Percentiles rank a stretch among this genome's conserved stretches.
Conservation (phyloP, 2,113 vertebrate genomes). For the Rana temporaria region DNA sequence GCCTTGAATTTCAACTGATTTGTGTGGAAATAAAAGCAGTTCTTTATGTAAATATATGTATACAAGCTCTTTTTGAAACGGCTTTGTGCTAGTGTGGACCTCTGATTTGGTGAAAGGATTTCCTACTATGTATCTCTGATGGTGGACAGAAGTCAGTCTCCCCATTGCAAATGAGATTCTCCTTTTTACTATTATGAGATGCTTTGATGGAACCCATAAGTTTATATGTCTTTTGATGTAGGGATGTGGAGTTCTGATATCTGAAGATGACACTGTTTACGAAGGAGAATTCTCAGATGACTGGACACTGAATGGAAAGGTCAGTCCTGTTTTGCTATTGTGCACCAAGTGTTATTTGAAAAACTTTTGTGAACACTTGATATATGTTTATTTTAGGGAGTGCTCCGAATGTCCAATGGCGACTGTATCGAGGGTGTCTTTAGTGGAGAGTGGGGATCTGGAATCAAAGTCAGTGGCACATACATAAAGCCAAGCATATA, state of each 20-base stretch:
- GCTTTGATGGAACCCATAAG: too few species aligned
- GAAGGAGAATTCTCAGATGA: constrained; percentile 97
- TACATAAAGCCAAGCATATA: constrained; percentile 93
- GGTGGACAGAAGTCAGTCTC: too few species aligned
- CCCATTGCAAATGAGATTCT: too few species aligned
- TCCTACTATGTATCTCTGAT: too few species aligned
- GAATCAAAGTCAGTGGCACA: constrained; percentile 91
- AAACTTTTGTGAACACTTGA: background rate
- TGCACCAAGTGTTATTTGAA: background rate
- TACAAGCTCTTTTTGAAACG: too few species aligned
- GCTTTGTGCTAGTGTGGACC: too few species aligned
- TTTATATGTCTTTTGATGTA: constrained; percentile 59
- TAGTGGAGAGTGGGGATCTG: constrained; percentile 92
- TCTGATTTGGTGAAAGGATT: too few species aligned
- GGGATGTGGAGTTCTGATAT: constrained; percentile 91
- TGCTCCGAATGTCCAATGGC: constrained; percentile 89
- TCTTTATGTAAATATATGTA: too few species aligned
- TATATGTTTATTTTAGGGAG: constrained; percentile 75
- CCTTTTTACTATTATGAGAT: too few species aligned
- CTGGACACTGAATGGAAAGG: constrained; percentile 96
- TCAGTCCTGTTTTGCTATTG: constrained; percentile 59
- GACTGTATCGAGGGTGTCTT: constrained; percentile 95
- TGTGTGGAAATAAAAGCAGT: too few species aligned
- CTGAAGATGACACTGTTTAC: constrained; percentile 94
- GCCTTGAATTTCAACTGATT: too few species aligned